A percentile compares a stretch with the other conserved stretches of the same genome.
phyloP scores from a whole-genome alignment of 2,888 invertebrate species.

The Blastobasis lacticolella region DNA sequence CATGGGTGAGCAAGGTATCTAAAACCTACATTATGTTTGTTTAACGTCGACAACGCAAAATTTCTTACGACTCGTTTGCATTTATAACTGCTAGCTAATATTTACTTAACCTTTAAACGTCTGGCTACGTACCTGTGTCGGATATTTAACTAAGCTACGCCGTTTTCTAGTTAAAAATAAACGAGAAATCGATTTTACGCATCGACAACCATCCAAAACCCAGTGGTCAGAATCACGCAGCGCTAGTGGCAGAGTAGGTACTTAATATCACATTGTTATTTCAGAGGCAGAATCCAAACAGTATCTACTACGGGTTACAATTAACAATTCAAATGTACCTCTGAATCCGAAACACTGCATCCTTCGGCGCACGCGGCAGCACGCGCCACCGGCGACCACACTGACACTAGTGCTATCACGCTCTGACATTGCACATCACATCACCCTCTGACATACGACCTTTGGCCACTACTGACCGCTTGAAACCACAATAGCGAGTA shows the following conservation, averaged over 20 bases:
- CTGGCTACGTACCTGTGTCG: neutral
- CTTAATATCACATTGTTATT: too few relatives aligned
- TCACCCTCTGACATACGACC: slow-evolving; percentile 47
- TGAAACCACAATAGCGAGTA: slow-evolving; percentile 12
- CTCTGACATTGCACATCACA: slow-evolving; percentile 46
- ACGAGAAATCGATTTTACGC: slow-evolving; percentile 37
- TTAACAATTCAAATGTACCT: slow-evolving; percentile 33
- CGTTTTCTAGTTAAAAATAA: slow-evolving; percentile 22
- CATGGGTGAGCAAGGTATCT: too few relatives aligned
- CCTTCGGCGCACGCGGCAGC: slow-evolving; percentile 63
- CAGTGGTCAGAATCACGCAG: neutral
- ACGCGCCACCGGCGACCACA: slow-evolving; percentile 45
- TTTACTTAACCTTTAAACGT: neutral
- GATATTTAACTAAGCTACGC: slow-evolving; percentile 11
- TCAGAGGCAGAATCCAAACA: too few relatives aligned
- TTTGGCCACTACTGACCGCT: slow-evolving; percentile 19
- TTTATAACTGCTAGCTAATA: neutral
- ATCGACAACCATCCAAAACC: slow-evolving; percentile 12
- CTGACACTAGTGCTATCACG: slow-evolving; percentile 54
- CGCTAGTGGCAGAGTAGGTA: neutral
- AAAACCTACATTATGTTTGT: too few relatives aligned
- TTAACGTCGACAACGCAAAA: too few relatives aligned
- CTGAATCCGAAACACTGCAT: slow-evolving; percentile 69
- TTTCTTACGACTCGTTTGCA: too few relatives aligned
- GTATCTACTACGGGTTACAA: too few relatives aligned